Percentiles rank a stretch among this genome's conserved stretches.
Evolutionary conservation across 2,113 vertebrate genomes (phyloP).

Genomic region (Puntigrus tetrazona): DNA sequence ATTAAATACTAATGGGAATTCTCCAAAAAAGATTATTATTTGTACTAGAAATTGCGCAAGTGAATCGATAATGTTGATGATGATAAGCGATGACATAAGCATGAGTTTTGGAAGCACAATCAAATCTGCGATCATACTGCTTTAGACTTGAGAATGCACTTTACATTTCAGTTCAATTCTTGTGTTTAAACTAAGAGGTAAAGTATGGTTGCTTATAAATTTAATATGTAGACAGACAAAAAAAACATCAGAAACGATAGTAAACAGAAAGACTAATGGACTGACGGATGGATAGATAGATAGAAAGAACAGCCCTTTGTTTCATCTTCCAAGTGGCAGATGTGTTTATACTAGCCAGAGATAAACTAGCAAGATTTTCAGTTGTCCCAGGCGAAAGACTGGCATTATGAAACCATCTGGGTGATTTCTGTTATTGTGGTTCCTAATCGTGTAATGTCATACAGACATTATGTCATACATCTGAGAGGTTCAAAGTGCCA

Average conservation of each 20-base stretch:
- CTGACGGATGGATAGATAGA: background rate
- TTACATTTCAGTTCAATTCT: background rate
- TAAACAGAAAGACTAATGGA: background rate
- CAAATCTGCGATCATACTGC: background rate
- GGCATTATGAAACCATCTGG: too few species aligned
- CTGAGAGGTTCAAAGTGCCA: too few species aligned
- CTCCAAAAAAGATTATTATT: background rate
- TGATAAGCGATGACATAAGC: background rate
- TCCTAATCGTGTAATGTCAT: too few species aligned
- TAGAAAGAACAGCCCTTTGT: background rate
- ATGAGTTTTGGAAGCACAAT: background rate
- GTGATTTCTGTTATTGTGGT: too few species aligned
- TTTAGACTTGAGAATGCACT: background rate
- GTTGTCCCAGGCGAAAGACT: too few species aligned
- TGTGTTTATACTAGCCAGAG: background rate
- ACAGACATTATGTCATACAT: too few species aligned
- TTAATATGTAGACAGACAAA: background rate
- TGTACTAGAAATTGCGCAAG: background rate
- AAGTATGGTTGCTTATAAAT: background rate
- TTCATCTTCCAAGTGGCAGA: background rate
- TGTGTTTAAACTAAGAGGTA: background rate
- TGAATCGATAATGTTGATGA: slow-evolving; percentile 5
- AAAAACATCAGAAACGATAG: too few species aligned
- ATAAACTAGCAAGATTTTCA: too few species aligned
- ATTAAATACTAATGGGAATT: background rate